Conservation (phyloP, 2,888 invertebrate genomes). For the Drosophila borborema region DNA sequence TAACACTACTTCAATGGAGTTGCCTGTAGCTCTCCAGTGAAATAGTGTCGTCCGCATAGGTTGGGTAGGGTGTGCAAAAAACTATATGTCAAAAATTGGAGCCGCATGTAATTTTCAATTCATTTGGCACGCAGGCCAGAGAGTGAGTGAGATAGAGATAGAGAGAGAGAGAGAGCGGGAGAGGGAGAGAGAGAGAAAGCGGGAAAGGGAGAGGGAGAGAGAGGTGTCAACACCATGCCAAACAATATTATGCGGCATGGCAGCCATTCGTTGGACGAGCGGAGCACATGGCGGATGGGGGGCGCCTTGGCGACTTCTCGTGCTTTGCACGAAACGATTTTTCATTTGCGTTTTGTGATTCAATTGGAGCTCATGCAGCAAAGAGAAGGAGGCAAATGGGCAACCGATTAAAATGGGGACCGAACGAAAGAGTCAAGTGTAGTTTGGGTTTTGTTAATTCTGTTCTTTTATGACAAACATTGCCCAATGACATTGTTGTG, state of each 20-base stretch:
- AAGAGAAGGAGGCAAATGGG: slow-evolving; percentile 9
- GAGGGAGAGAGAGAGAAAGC: slow-evolving; percentile 4
- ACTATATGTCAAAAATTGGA: slow-evolving; percentile 39
- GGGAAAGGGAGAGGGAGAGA: neutral
- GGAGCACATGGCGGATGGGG: slow-evolving; percentile 6
- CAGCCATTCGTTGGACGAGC: slow-evolving; percentile 14
- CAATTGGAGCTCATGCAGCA: slow-evolving; percentile 38
- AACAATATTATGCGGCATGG: slow-evolving; percentile 66
- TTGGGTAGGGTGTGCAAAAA: slow-evolving; percentile 15
- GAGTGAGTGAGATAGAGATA: slow-evolving; percentile 5
- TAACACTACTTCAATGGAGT: slow-evolving; percentile 65
- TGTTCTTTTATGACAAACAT: slow-evolving; percentile 26
- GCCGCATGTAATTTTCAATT: slow-evolving; percentile 78
- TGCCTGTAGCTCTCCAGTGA: slow-evolving; percentile 11
- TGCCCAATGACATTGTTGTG: slow-evolving; percentile 49
- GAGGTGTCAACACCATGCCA: slow-evolving; percentile 9
- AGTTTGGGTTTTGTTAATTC: slow-evolving; percentile 15
- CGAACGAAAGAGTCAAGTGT: slow-evolving; percentile 45
- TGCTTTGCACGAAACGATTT: slow-evolving; percentile 80
- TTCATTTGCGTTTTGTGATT: slow-evolving; percentile 61
- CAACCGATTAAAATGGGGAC: slow-evolving; percentile 20
- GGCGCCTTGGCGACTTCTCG: slow-evolving; percentile 59
- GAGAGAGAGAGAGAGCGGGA: neutral
- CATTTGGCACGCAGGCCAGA: slow-evolving; percentile 72
- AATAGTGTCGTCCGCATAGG: slow-evolving; percentile 1